phyloP scores from a whole-genome alignment of 2,113 vertebrate species.

The Mirounga angustirostris region DNA sequence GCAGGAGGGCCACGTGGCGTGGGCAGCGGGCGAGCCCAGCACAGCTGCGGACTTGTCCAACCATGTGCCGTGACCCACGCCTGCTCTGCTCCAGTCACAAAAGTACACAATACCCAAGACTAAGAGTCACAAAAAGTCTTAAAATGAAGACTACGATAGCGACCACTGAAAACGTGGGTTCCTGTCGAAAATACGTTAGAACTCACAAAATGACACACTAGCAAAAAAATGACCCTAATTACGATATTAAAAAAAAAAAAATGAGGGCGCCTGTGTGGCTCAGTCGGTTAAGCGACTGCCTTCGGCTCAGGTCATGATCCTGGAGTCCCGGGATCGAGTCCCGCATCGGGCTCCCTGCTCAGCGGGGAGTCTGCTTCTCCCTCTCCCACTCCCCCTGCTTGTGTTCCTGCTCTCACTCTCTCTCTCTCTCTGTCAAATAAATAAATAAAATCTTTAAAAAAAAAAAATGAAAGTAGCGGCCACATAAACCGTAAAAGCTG shows the following conservation, averaged over 20 bases:
- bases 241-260: neutral
- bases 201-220: neutral
- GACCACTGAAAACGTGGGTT: neutral
- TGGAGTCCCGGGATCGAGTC: no score
- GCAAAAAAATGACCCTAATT: neutral
- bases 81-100: neutral
- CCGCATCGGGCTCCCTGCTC: no score
- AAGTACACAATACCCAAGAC: neutral
- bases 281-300: no score
- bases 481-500: neutral
- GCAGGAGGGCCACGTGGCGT: neutral
- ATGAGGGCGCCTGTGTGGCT: no score
- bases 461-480: neutral
- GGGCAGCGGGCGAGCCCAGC: neutral
- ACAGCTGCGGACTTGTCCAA: neutral
- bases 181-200: no score
- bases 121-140: neutral
- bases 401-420: no score
- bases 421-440: no score
- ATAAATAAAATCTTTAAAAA: no score
- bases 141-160: neutral
- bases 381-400: no score
- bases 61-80: no score
- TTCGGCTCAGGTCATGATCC: no score
- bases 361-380: no score